phyloP scores from a whole-genome alignment of 2,797 vertebrate species.

The Hoplostethus atlanticus region DNA sequence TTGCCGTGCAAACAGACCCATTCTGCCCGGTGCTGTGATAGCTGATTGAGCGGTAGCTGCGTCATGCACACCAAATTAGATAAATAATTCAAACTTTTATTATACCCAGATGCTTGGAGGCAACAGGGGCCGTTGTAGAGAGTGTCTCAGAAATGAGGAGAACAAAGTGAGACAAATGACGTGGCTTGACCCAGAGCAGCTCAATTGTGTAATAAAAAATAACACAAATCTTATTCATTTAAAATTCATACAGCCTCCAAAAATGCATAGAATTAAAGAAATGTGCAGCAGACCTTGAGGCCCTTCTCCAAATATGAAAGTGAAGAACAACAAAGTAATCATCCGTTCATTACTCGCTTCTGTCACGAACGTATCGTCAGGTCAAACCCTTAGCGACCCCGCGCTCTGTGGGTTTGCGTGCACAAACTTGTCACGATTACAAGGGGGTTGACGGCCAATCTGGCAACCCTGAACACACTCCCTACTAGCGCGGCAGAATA shows the following conservation, averaged over 20 bases:
- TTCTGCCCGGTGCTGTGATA: constrained; percentile 19
- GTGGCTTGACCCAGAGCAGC: background rate
- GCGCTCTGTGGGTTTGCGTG: constrained; percentile 30
- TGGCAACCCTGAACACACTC: constrained; percentile 47
- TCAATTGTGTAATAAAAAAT: background rate
- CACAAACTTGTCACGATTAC: constrained; percentile 23
- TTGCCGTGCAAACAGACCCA: constrained; percentile 25
- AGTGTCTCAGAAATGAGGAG: constrained; percentile 1
- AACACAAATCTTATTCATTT: constrained; percentile 14
- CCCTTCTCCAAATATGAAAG: background rate
- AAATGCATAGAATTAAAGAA: no score
- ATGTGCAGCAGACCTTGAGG: background rate
- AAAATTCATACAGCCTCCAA: constrained; percentile 27
- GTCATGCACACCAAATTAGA: constrained; percentile 39
- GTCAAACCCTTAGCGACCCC: constrained; percentile 13
- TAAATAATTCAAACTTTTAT: constrained; percentile 67
- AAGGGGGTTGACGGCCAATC: constrained; percentile 38
- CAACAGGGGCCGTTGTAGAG: background rate
- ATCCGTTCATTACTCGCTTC: background rate
- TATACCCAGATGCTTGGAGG: constrained; percentile 28
- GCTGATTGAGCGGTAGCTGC: constrained; percentile 47
- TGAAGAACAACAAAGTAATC: constrained; percentile 15
- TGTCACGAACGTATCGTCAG: constrained; percentile 10
- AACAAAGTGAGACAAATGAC: constrained; percentile 9
- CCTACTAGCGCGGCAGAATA: constrained; percentile 44